These are phyloP conservation scores for Tupiocoris notatus DNA, from an alignment of 2,888 invertebrate genomes.

Conservation along the genomic window DNA sequence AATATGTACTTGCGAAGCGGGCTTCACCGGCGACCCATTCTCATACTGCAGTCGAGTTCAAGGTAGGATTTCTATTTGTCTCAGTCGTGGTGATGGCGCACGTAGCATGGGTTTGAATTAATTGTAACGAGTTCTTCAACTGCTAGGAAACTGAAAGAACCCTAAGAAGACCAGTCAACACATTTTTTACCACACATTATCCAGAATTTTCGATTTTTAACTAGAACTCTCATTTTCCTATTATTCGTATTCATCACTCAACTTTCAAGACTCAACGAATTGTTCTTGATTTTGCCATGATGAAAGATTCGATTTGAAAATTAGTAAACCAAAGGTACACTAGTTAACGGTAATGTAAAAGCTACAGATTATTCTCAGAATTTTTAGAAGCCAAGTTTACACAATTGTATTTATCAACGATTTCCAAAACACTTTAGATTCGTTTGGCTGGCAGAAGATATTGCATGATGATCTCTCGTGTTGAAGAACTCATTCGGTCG, in stretches of 20 bases:
- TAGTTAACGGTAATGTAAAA: too few relatives aligned
- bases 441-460: conserved; percentile 26
- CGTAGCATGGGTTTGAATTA: neutral
- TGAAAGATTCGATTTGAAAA: too few relatives aligned
- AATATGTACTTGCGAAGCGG: conserved; percentile 49
- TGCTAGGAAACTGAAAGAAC: neutral
- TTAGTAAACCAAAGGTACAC: too few relatives aligned
- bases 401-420: too few relatives aligned
- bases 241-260: too few relatives aligned
- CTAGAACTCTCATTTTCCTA: too few relatives aligned
- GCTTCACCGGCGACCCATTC: conserved; percentile 50
- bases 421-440: neutral
- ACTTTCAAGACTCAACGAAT: too few relatives aligned
- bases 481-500: conserved; percentile 14
- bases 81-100: neutral
- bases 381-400: too few relatives aligned
- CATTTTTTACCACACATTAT: neutral
- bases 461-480: conserved; percentile 15
- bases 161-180: neutral
- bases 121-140: neutral
- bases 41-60: conserved; percentile 46
- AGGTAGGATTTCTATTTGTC: conserved; percentile 40
- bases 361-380: too few relatives aligned
- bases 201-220: too few relatives aligned
- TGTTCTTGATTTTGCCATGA: too few relatives aligned